Conservation (phyloP, 2,888 invertebrate genomes). For the Pollenia griseotomentosa region DNA sequence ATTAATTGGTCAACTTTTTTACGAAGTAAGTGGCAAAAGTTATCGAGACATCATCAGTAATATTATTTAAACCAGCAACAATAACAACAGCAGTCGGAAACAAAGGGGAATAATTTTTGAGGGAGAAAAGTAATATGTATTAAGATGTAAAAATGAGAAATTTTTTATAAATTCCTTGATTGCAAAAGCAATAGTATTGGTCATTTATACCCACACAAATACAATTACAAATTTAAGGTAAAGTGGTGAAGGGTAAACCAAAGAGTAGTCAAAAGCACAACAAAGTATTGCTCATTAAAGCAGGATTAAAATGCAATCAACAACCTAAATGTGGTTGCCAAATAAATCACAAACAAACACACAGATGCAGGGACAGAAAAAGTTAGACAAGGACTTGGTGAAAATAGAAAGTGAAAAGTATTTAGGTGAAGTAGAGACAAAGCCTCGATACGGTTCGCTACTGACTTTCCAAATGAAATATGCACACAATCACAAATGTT, state of each 20-base stretch:
- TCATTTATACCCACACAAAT: neutral
- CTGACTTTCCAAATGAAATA: neutral
- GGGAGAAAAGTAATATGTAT: too few species aligned
- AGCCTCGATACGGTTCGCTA: too few species aligned
- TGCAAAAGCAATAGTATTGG: neutral
- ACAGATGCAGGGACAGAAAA: conserved; percentile 15
- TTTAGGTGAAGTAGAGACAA: too few species aligned
- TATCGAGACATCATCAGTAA: neutral
- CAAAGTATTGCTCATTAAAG: conserved; percentile 82
- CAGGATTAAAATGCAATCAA: conserved; percentile 82
- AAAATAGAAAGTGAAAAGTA: neutral
- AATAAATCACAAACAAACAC: conserved; percentile 77
- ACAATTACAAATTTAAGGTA: neutral
- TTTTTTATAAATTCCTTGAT: neutral
- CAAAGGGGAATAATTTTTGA: neutral
- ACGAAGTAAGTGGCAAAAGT: neutral
- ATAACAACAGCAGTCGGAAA: conserved; percentile 6
- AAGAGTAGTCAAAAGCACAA: conserved; percentile 75
- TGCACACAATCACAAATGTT: neutral
- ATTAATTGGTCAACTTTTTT: conserved; percentile 31
- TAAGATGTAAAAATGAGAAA: neutral
- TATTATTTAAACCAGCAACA: neutral
- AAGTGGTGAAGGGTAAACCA: neutral
- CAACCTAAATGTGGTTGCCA: conserved; percentile 81
- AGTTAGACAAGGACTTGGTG: conserved; percentile 69